phyloP scores from a whole-genome alignment of 2,888 invertebrate species.

The Drosophila mettleri region DNA sequence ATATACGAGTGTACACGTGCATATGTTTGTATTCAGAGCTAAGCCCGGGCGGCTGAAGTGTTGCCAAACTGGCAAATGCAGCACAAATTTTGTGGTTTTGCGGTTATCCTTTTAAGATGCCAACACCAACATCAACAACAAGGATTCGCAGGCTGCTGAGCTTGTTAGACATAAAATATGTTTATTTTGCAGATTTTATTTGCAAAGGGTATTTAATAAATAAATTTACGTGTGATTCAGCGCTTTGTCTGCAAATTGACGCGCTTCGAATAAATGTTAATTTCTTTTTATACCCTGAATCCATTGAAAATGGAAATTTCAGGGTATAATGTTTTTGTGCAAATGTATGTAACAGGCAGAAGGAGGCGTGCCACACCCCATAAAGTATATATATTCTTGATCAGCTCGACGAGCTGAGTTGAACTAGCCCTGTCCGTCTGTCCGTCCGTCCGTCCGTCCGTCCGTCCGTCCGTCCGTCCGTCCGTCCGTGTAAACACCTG shows the following conservation, averaged over 20 bases:
- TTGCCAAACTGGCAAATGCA: conserved; percentile 67
- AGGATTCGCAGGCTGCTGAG: conserved; percentile 42
- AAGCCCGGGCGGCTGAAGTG: conserved; percentile 46
- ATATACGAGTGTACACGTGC: not conserved
- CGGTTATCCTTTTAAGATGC: conserved; percentile 64
- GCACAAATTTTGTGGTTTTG: conserved; percentile 73
- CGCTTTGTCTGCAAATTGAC: conserved; percentile 38
- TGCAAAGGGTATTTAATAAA: conserved; percentile 50
- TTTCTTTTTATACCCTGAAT: no score
- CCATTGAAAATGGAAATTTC: no score
- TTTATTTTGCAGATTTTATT: conserved; percentile 34
- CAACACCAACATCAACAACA: conserved; percentile 32
- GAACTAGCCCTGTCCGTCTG: no score
- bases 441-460: no score
- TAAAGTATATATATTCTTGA: no score
- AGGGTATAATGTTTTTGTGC: no score
- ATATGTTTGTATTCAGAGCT: conserved; percentile 6
- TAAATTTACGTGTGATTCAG: conserved; percentile 30
- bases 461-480: no score
- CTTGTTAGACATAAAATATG: conserved; percentile 69
- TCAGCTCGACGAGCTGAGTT: no score
- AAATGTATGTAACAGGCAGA: no score
- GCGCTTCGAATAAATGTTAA: conserved; percentile 36
- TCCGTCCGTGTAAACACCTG: no score
- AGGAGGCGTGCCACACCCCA: no score